Evolutionary conservation across 30 jellyfish, hydroid and myxozoan genomes (phyloP).

Genomic region (Catostylus mosaicus): DNA sequence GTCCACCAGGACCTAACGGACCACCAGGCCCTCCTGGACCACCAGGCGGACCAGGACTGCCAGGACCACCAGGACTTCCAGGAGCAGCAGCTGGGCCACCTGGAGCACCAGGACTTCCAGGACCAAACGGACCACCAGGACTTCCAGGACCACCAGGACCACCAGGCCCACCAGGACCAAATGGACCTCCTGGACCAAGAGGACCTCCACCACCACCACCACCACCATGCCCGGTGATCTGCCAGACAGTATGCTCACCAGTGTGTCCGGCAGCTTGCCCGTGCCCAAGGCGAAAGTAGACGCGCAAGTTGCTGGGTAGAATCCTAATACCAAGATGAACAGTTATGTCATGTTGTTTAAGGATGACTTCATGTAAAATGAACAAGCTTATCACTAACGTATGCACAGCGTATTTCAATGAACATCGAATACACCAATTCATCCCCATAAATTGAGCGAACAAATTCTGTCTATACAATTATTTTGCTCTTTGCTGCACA

Average conservation of each 20-base stretch:
- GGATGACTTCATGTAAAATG: too few species aligned
- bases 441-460: too few species aligned
- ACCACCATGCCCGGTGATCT: constrained; percentile 89
- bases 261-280: constrained; percentile 89
- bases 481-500: too few species aligned
- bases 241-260: constrained; percentile 86
- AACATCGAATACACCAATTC: too few species aligned
- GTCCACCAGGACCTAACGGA: constrained; percentile 95
- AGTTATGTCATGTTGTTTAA: neutral
- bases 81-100: constrained; percentile 99
- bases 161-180: constrained; percentile 99
- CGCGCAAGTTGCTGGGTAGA: neutral
- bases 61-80: constrained; percentile 95
- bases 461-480: too few species aligned
- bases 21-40: constrained; percentile 85
- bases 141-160: constrained; percentile 86
- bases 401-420: too few species aligned
- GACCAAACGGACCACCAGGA: constrained; percentile 82
- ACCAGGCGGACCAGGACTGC: constrained; percentile 85
- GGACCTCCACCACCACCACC: constrained; percentile 78
- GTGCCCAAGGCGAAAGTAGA: constrained; percentile 16
- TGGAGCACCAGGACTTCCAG: constrained; percentile 95
- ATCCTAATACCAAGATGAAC: neutral
- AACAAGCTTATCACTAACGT: too few species aligned
- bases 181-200: constrained; percentile 95